A percentile compares a stretch with the other conserved stretches of the same genome.
phyloP scores from a whole-genome alignment of 2,888 invertebrate species.

The Clunio marinus region DNA sequence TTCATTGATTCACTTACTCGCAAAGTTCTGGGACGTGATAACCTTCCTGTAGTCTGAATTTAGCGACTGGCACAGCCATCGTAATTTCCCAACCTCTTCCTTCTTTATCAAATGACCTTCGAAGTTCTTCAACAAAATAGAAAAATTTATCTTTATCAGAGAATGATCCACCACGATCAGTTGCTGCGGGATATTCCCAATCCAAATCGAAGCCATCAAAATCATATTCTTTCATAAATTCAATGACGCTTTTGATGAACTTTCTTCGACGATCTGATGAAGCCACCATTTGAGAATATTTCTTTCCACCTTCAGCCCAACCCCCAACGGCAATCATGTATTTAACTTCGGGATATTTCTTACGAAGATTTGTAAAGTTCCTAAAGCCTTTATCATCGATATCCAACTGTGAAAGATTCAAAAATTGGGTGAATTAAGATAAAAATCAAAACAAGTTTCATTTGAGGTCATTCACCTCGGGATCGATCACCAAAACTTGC shows the following conservation, averaged over 20 bases:
- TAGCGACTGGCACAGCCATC: slow-evolving; percentile 83
- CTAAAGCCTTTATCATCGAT: slow-evolving; percentile 69
- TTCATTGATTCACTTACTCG: slow-evolving; percentile 58
- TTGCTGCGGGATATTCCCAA: slow-evolving; percentile 88
- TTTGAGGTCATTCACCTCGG: slow-evolving; percentile 57
- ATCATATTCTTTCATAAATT: slow-evolving; percentile 68
- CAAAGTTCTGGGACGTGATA: slow-evolving; percentile 87
- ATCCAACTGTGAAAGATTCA: slow-evolving; percentile 56
- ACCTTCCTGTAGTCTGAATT: slow-evolving; percentile 81
- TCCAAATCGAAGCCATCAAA: slow-evolving; percentile 79
- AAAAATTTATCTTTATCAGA: slow-evolving; percentile 79
- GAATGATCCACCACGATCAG: slow-evolving; percentile 78
- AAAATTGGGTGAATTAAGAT: background rate
- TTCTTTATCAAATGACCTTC: slow-evolving; percentile 70
- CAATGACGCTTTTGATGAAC: slow-evolving; percentile 72
- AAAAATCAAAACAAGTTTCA: slow-evolving; percentile 42
- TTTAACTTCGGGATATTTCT: slow-evolving; percentile 67
- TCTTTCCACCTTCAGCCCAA: slow-evolving; percentile 85
- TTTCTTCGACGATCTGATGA: slow-evolving; percentile 62
- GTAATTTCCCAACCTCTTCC: slow-evolving; percentile 81
- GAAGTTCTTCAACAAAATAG: slow-evolving; percentile 75
- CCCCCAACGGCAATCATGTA: slow-evolving; percentile 81
- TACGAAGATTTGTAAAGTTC: slow-evolving; percentile 71
- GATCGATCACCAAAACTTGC: slow-evolving; percentile 74
- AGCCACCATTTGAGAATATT: slow-evolving; percentile 78